Base-by-base conservation (phyloP, 2,113 vertebrate species). In the Phalacrocorax brasilianus region DNA sequence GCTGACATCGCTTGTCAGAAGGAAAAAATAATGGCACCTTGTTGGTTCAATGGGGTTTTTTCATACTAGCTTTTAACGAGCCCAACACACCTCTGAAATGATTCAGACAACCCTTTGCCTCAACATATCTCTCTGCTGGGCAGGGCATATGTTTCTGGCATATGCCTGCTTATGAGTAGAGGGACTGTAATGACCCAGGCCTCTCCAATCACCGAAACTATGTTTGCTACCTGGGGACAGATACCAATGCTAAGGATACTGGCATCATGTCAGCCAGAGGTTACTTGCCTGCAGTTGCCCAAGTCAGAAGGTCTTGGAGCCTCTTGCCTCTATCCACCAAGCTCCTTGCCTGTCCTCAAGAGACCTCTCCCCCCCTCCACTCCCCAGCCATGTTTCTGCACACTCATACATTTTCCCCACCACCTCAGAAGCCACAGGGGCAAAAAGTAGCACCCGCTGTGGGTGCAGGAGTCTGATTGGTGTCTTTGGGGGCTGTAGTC, bases 231-330 rank as follows among this genome's bases (percentile, higher is more conserved):
- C 42, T 44, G 14, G 5, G 38, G 27, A 71, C 35, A 76, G 38
- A 49, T 42, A 40, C 52, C 30, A 42, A 4, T 26, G 45, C 49
- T 38, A 49, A 28, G 35, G 63, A 45, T 50, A 50, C 44, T 0
- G 0, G 5, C 1, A 6, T 24, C 19, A 65, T 1, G 0, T 65
- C 30, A 71, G 14, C 0, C 3, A 71, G 27, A 23, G 27, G 18
- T 63, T 81, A 50, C 70, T 70, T 76, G 32, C 35, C n/a, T 70
- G 10, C 19, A 70, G 27, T 33, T 76, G 32, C 56, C 32, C 35
- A 33, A 50, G 38, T 32, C 12, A 86, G 63, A 76, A 11, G 14
- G n/a, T 58, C 35, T 56, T n/a, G 38, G 42, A 45, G 15, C 24
- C 21, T 27, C 27, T 85, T 81, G 19, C 35, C 13, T 58, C n/a